Base-by-base conservation (phyloP, 2,888 invertebrate species). In the Oscheius sp. region DNA sequence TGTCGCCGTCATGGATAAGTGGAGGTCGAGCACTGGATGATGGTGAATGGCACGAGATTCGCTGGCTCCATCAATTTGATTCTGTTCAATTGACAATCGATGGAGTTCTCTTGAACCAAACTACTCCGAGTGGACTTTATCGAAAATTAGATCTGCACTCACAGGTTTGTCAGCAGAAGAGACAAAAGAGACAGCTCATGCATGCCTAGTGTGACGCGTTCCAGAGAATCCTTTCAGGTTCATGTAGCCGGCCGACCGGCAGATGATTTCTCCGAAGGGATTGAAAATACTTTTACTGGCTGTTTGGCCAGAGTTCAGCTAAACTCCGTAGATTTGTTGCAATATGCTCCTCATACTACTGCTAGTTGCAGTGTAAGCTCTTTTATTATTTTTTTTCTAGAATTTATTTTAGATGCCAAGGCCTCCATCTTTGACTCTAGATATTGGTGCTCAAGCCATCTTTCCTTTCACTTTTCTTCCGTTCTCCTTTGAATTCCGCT, bases 41-140 rank as follows among this genome's bases (percentile, higher is more conserved):
- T 65, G 85, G 85, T 4, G 69, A 80, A 63, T 85, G 85, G 85
- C 85, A 85, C 66, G 82, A 83, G 33, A 58, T 84, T 48, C 71
- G 80, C 17, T 85, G 85, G 85, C 71, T 79, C 6, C 85, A 85
- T 65, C 85, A 85, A 53, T 84, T 85, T 67, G 85, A 85, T 53
- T 82, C 82, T 12, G 85, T 85, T 17, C 77, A 85, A 66, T 65
- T 78, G 23, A 71, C 72, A 31, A 77, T 85, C 33, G 85, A 85
- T 65, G 82, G 82, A 8, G 82, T 84, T 10, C 65, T 81, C 3
- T 65, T 81, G 34, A 85, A 85, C 71, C 75, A 78, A 37, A 85
- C 85, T 3, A 78, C 81, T 45, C 84, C 84, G 1, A 77, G 78
- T 6, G 84, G 84, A 15, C 71, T 85, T n/a, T 85, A 85, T 70